These are phyloP conservation scores for Apotomis betuletana DNA, from an alignment of 2,888 invertebrate genomes.

Conservation along the genomic window DNA sequence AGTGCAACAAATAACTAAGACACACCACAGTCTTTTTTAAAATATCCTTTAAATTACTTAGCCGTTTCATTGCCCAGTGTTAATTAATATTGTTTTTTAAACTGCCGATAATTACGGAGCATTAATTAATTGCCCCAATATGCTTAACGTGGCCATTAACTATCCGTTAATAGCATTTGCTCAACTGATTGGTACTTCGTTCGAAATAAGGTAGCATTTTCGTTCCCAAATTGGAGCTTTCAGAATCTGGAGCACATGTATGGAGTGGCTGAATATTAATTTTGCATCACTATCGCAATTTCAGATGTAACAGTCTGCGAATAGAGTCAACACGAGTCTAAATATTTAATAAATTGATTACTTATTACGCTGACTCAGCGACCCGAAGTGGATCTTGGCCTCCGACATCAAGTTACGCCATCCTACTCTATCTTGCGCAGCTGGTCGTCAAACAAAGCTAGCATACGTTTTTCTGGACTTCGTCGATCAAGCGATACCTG, in stretches of 20 bases:
- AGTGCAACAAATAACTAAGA: no score
- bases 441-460: no score
- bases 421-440: no score
- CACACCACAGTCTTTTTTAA: no score
- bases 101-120: slow-evolving; percentile 14
- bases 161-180: slow-evolving; percentile 16
- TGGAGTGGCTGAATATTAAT: slow-evolving; percentile 13
- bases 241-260: not conserved
- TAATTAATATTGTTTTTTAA: slow-evolving; percentile 28
- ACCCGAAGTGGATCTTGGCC: no score
- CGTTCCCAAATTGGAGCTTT: slow-evolving; percentile 8
- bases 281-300: slow-evolving; percentile 12
- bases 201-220: slow-evolving; percentile 14
- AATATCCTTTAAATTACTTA: no score
- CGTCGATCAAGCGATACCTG: no score
- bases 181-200: slow-evolving; percentile 16
- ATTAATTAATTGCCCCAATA: slow-evolving; percentile 29
- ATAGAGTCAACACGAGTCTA: no score
- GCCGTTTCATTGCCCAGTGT: not conserved
- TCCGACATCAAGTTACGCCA: no score
- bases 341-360: no score
- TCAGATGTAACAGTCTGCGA: not conserved
- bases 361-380: no score
- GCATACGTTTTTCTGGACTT: no score
- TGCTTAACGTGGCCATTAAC: slow-evolving; percentile 29